A percentile compares a stretch with the other conserved stretches of the same genome.
Conservation (phyloP, 1,140 invertebrate species). For the Ganaspis sp. region DNA sequence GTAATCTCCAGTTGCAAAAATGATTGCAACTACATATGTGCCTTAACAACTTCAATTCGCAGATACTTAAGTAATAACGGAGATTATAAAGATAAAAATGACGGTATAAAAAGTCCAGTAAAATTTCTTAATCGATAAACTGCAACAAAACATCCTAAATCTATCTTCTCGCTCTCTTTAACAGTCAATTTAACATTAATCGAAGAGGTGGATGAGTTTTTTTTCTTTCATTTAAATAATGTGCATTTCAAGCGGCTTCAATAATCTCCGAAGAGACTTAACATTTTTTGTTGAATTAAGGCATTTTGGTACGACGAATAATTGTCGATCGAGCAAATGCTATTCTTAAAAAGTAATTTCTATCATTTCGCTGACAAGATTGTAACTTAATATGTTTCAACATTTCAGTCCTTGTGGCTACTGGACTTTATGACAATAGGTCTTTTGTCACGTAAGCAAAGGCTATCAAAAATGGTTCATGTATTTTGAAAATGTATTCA, state of each 20-base stretch:
- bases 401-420: neutral
- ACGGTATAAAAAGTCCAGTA: conserved; percentile 36
- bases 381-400: conserved; percentile 1
- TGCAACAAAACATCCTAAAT: conserved; percentile 42
- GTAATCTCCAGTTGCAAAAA: neutral
- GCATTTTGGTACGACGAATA: conserved; percentile 46
- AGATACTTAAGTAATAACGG: neutral
- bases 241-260: conserved; percentile 61
- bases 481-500: too few species aligned
- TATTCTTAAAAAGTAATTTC: conserved; percentile 3
- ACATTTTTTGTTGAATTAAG: conserved; percentile 44
- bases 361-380: neutral
- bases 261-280: neutral
- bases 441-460: neutral
- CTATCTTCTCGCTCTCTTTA: conserved; percentile 28
- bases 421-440: neutral
- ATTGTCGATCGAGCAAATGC: conserved; percentile 18
- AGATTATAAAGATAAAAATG: conserved; percentile 40
- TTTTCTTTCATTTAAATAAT: conserved; percentile 35
- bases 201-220: neutral
- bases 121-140: conserved; percentile 38
- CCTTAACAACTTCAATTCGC: neutral
- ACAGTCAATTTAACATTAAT: conserved; percentile 1
- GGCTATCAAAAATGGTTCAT: neutral
- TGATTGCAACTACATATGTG: neutral